Evolutionary conservation across 2,888 invertebrate genomes (phyloP).

Genomic region (Pterostichus madidus): DNA sequence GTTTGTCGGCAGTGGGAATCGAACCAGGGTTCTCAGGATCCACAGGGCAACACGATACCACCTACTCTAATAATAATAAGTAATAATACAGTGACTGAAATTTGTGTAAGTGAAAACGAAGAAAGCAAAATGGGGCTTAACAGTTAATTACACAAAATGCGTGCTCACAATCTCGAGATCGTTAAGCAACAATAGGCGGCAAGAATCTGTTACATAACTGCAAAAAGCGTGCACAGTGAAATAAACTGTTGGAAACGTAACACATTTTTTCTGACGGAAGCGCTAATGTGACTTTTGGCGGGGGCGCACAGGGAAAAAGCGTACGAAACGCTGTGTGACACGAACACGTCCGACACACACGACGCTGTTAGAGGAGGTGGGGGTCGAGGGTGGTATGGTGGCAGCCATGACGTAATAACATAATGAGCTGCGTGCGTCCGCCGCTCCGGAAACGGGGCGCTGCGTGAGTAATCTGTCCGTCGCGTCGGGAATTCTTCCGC

Average conservation of each 20-base stretch:
- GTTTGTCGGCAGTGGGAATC: too few relatives aligned
- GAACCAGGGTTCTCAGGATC: too few relatives aligned
- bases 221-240: not conserved
- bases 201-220: conserved; percentile 25
- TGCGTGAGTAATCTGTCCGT: conserved; percentile 70
- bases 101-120: too few relatives aligned
- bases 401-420: conserved; percentile 45
- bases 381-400: not conserved
- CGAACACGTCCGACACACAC: conserved; percentile 36
- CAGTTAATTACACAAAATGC: not conserved
- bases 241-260: conserved; percentile 19
- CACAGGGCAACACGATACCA: too few relatives aligned
- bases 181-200: conserved; percentile 22
- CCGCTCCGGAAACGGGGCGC: conserved; percentile 63
- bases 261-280: conserved; percentile 37
- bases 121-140: too few relatives aligned
- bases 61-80: too few relatives aligned
- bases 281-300: conserved; percentile 34
- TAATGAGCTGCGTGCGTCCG: conserved; percentile 60
- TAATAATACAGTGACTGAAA: too few relatives aligned
- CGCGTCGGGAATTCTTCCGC: conserved; percentile 69
- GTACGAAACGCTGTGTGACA: not conserved
- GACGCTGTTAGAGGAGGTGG: not conserved
- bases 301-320: not conserved
- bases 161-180: conserved; percentile 35